These are phyloP conservation scores for Gila orcuttii DNA, from an alignment of 2,113 vertebrate species.

Conservation along the genomic window DNA sequence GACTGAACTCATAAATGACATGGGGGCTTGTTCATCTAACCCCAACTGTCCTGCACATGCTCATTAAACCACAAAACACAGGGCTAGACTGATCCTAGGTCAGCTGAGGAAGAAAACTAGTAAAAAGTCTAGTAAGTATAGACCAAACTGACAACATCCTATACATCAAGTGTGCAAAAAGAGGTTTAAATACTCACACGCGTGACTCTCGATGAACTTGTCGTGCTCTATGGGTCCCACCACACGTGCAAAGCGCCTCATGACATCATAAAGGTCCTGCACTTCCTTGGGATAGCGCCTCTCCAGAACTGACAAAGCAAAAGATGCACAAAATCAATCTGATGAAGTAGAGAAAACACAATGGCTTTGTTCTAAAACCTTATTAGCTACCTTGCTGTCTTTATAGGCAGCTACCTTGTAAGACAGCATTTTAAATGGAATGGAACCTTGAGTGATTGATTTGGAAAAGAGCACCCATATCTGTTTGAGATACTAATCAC, in stretches of 20 bases:
- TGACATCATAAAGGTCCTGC: slow-evolving; percentile 93
- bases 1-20: neutral
- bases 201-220: slow-evolving; percentile 97
- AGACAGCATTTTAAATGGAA: neutral
- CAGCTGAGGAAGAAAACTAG: neutral
- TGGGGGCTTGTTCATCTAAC: slow-evolving; percentile 1
- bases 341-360: neutral
- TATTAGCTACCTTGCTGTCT: too few relatives aligned
- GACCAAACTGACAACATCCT: neutral
- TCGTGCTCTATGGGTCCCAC: slow-evolving; percentile 91
- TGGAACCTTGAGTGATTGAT: neutral
- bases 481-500: neutral
- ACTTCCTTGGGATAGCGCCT: slow-evolving; percentile 93
- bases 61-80: slow-evolving; percentile 16
- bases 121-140: neutral
- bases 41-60: neutral
- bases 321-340: slow-evolving; percentile 18
- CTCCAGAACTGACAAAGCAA: slow-evolving; percentile 83
- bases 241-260: slow-evolving; percentile 91
- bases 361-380: neutral
- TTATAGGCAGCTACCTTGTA: neutral
- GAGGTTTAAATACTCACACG: slow-evolving; percentile 78
- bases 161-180: neutral
- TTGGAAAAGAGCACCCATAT: neutral
- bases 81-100: neutral